Conservation (phyloP, 2,888 invertebrate species). For the Cantharis flavilabris region DNA sequence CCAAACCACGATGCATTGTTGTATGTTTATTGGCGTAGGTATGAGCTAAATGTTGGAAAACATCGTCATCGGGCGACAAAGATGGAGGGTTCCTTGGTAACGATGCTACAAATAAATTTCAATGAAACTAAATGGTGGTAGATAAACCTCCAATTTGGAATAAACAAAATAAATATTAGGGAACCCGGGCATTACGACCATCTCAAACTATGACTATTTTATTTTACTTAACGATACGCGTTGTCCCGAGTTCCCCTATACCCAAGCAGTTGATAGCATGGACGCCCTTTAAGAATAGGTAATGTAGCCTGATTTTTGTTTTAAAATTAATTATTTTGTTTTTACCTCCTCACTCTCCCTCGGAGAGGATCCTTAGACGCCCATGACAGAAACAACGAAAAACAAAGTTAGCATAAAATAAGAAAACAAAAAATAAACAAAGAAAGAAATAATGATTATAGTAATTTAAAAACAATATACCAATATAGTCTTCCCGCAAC, state of each 20-base stretch:
- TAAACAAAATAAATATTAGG: no score
- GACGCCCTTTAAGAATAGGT: neutral
- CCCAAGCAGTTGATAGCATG: neutral
- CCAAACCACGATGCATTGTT: slow-evolving; percentile 60
- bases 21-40: slow-evolving; percentile 63
- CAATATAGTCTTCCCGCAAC: slow-evolving; percentile 35
- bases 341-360: no score
- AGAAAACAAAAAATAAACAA: neutral
- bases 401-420: neutral
- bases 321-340: no score
- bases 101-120: slow-evolving; percentile 33
- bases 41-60: slow-evolving; percentile 62
- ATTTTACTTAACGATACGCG: no score
- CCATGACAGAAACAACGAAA: no score
- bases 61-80: slow-evolving; percentile 67
- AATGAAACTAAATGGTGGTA: neutral
- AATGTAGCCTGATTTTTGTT: no score
- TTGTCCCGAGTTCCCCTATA: neutral
- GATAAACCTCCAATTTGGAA: no score
- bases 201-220: no score
- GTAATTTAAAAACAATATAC: slow-evolving; percentile 24
- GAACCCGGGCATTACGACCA: no score
- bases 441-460: neutral
- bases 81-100: slow-evolving; percentile 47
- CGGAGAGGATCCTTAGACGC: no score